These are phyloP conservation scores for Perdita meconis DNA, from an alignment of 2,888 invertebrate species.

Conservation along the genomic window DNA sequence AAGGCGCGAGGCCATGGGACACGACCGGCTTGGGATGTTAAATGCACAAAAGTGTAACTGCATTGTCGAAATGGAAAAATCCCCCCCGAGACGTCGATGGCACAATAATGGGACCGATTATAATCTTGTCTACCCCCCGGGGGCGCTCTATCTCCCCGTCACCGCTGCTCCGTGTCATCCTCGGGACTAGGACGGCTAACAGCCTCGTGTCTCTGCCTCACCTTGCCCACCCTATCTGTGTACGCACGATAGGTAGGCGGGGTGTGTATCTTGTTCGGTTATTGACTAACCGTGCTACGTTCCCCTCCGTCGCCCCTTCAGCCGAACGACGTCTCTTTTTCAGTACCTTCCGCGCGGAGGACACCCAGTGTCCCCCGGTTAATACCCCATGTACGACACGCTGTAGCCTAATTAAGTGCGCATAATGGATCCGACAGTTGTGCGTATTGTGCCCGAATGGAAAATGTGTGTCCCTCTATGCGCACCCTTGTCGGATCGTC, in stretches of 20 bases:
- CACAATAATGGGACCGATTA: slow-evolving; percentile 84
- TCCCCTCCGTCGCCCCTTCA: slow-evolving; percentile 20
- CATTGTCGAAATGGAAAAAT: slow-evolving; percentile 83
- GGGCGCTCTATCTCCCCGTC: slow-evolving; percentile 54
- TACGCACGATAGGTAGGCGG: slow-evolving; percentile 46
- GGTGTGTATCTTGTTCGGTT: slow-evolving; percentile 73
- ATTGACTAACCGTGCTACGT: slow-evolving; percentile 62
- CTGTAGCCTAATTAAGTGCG: slow-evolving; percentile 80
- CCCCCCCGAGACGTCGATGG: slow-evolving; percentile 84
- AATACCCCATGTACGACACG: slow-evolving; percentile 69
- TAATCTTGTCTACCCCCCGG: slow-evolving; percentile 84
- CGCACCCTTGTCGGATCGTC: not conserved
- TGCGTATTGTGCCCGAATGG: slow-evolving; percentile 71
- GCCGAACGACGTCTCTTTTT: slow-evolving; percentile 4
- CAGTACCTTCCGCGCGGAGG: slow-evolving; percentile 14
- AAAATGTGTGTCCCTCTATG: no score
- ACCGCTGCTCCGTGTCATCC: slow-evolving; percentile 51
- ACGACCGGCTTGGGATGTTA: slow-evolving; percentile 80
- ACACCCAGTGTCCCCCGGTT: slow-evolving; percentile 46
- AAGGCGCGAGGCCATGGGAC: slow-evolving; percentile 42
- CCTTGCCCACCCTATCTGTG: slow-evolving; percentile 63
- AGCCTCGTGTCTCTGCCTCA: slow-evolving; percentile 59
- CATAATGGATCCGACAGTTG: slow-evolving; percentile 82
- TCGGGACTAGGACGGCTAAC: slow-evolving; percentile 24
- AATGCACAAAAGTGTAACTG: slow-evolving; percentile 84